Conservation (phyloP, 1,140 invertebrate genomes). For the Diorhabda elongata region DNA sequence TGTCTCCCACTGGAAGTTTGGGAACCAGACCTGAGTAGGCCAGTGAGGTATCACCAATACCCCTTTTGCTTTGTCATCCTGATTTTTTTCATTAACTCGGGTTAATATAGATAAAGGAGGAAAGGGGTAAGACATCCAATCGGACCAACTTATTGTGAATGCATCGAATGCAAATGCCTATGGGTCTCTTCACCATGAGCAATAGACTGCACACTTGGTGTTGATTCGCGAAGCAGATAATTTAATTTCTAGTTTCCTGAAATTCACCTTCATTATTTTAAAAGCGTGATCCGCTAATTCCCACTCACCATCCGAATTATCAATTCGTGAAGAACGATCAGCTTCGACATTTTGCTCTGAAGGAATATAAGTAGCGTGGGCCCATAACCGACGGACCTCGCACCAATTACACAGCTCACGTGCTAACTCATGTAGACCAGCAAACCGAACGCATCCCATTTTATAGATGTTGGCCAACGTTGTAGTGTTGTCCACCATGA, state of each 20-base stretch:
- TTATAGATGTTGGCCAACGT: too few relatives aligned
- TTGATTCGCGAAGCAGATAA: slow-evolving; percentile 36
- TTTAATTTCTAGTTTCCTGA: slow-evolving; percentile 30
- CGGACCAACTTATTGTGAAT: slow-evolving; percentile 33
- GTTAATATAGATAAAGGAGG: slow-evolving; percentile 34
- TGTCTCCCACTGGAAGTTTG: slow-evolving; percentile 30
- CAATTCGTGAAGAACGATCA: too few relatives aligned
- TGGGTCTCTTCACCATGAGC: slow-evolving; percentile 36
- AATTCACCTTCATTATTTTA: slow-evolving; percentile 13
- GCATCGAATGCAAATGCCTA: slow-evolving; percentile 30
- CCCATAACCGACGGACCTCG: too few relatives aligned
- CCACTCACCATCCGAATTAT: too few relatives aligned
- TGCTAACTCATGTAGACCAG: too few relatives aligned
- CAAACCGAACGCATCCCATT: too few relatives aligned
- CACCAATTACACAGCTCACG: too few relatives aligned
- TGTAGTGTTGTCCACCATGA: too few relatives aligned
- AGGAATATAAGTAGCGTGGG: too few relatives aligned
- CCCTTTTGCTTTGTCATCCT: slow-evolving; percentile 29
- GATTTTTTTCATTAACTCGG: slow-evolving; percentile 33
- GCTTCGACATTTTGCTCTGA: too few relatives aligned
- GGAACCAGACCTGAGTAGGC: slow-evolving; percentile 36
- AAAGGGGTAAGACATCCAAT: slow-evolving; percentile 36
- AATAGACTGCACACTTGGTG: slow-evolving; percentile 30
- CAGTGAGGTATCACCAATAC: slow-evolving; percentile 38
- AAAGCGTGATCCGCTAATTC: background rate